phyloP scores from a whole-genome alignment of 2,797 vertebrate genomes.

The Chrysocyon brachyurus region DNA sequence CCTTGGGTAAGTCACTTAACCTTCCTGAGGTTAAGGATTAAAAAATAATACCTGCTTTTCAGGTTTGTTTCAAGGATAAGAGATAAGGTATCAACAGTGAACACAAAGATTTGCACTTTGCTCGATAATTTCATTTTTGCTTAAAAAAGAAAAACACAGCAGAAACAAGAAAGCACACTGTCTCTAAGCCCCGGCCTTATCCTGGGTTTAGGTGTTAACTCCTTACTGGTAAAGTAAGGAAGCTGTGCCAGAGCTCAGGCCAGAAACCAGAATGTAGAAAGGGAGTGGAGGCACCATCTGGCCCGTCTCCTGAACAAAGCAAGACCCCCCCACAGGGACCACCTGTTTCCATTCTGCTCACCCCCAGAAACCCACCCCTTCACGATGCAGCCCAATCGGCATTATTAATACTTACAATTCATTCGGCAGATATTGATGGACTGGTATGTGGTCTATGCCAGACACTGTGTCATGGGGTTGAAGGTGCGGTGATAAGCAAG shows the following conservation, averaged over 20 bases:
- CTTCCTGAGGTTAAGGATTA: slow-evolving; percentile 12
- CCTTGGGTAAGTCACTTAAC: slow-evolving; percentile 8
- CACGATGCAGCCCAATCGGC: background rate
- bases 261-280: background rate
- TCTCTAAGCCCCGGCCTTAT: background rate
- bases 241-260: background rate
- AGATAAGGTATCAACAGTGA: background rate
- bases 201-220: background rate
- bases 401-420: background rate
- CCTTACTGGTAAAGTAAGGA: background rate
- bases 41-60: slow-evolving; percentile 50
- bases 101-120: slow-evolving; percentile 20
- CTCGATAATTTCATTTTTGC: slow-evolving; percentile 22
- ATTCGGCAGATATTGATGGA: background rate
- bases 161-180: background rate
- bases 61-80: slow-evolving; percentile 34
- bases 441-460: background rate
- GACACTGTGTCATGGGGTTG: background rate
- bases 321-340: too few relatives aligned
- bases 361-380: background rate
- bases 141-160: background rate
- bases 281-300: background rate
- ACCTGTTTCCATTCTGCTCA: background rate
- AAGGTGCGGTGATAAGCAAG: background rate
- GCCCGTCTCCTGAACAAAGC: background rate